These are phyloP conservation scores for Sorex araneus DNA, from an alignment of 2,113 vertebrate species.

Conservation along the genomic window DNA sequence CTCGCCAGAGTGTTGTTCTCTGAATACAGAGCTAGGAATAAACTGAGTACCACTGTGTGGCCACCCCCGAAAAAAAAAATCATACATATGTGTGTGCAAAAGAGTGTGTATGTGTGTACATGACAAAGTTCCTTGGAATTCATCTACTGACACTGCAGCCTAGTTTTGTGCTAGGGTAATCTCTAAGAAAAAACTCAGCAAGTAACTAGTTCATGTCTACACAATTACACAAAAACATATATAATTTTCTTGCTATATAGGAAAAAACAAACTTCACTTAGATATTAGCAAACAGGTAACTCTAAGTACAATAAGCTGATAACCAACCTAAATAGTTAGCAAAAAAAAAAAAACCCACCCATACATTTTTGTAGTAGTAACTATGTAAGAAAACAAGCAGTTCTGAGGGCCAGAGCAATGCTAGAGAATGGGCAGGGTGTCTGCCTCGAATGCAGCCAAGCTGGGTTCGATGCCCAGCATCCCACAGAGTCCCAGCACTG, in stretches of 20 bases:
- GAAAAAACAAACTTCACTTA: conserved; percentile 39
- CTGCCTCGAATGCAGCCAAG: too few relatives aligned
- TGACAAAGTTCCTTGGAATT: conserved; percentile 9
- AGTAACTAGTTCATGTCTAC: conserved; percentile 9
- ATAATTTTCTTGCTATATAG: neutral
- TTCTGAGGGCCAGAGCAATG: neutral
- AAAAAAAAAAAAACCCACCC: neutral
- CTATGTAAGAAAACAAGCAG: neutral
- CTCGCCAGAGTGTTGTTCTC: too few relatives aligned
- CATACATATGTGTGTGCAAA: too few relatives aligned
- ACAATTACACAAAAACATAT: neutral
- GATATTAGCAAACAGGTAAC: conserved; percentile 7
- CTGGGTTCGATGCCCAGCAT: too few relatives aligned
- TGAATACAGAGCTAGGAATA: too few relatives aligned
- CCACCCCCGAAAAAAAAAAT: too few relatives aligned
- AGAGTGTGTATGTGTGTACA: too few relatives aligned
- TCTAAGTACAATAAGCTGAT: conserved; percentile 1
- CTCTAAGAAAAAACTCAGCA: neutral
- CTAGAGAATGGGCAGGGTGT: too few relatives aligned
- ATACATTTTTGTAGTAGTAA: neutral
- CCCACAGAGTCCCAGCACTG: too few relatives aligned
- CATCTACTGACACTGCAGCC: neutral
- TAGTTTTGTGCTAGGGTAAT: neutral
- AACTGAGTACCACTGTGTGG: too few relatives aligned
- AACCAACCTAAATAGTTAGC: conserved; percentile 20